phyloP scores from a whole-genome alignment of 1,140 invertebrate species.

The Drosophila arizonae region DNA sequence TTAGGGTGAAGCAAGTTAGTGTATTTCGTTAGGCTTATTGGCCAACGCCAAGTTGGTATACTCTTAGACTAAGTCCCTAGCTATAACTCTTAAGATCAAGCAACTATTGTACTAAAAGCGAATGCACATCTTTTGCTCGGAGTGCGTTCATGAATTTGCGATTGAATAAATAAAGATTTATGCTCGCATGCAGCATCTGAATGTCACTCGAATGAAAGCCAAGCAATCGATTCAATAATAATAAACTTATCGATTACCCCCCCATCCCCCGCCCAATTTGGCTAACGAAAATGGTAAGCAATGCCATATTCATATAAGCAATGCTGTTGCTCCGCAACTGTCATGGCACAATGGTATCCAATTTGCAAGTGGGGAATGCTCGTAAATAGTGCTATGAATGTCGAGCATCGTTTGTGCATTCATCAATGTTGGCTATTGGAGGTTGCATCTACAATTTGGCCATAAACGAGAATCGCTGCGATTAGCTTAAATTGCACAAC shows the following conservation, averaged over 20 bases:
- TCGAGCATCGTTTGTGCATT: constrained; percentile 18
- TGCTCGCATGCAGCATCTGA: neutral
- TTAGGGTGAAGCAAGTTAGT: too few relatives aligned
- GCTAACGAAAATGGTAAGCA: constrained; percentile 13
- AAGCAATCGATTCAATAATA: constrained; percentile 19
- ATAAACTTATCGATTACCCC: neutral
- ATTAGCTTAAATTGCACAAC: constrained; percentile 77
- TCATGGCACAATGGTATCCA: constrained; percentile 4
- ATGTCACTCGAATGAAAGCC: neutral
- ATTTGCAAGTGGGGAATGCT: constrained; percentile 20
- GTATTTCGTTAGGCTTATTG: too few relatives aligned
- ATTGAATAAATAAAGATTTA: constrained; percentile 22
- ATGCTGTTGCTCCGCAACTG: neutral
- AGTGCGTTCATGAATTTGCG: neutral
- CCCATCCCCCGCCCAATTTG: neutral
- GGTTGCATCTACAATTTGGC: constrained; percentile 39
- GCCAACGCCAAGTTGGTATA: too few relatives aligned
- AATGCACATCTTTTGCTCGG: neutral
- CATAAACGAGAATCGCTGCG: constrained; percentile 69
- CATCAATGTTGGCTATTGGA: constrained; percentile 14
- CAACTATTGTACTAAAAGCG: constrained; percentile 28
- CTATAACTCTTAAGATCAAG: constrained; percentile 12
- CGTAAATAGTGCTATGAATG: constrained; percentile 31
- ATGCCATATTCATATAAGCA: constrained; percentile 8
- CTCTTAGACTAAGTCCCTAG: neutral